phyloP scores from a whole-genome alignment of 2,888 invertebrate species.

The Drosophila yooni region DNA sequence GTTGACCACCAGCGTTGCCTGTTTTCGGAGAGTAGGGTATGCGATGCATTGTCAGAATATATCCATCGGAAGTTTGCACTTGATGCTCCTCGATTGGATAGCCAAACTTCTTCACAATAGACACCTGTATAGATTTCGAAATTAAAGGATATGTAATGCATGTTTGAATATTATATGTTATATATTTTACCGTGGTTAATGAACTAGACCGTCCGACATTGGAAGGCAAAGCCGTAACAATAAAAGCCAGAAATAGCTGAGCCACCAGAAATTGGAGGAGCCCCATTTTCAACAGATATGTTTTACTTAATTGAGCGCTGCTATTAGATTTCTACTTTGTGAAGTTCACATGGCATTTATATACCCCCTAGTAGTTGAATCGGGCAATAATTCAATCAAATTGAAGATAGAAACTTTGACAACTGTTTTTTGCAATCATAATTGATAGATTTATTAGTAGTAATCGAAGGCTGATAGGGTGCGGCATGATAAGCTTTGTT shows the following conservation, averaged over 20 bases:
- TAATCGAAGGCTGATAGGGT: conserved; percentile 4
- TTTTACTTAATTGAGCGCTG: conserved; percentile 11
- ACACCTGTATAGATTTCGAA: conserved; percentile 25
- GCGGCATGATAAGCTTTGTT: conserved; percentile 36
- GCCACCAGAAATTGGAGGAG: conserved; percentile 33
- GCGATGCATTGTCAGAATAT: conserved; percentile 78
- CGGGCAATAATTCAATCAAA: conserved; percentile 27
- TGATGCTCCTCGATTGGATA: conserved; percentile 86
- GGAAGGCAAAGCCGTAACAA: conserved; percentile 51
- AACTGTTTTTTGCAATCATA: conserved; percentile 30
- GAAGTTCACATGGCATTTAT: conserved; percentile 23
- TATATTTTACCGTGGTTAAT: conserved; percentile 67
- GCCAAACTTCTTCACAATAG: conserved; percentile 56
- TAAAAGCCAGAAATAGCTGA: conserved; percentile 36
- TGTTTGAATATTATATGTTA: not conserved
- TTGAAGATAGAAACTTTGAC: conserved; percentile 23
- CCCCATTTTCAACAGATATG: conserved; percentile 45
- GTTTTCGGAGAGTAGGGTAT: conserved; percentile 74
- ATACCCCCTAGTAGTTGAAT: conserved; percentile 39
- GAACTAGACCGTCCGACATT: conserved; percentile 54
- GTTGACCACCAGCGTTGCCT: conserved; percentile 31
- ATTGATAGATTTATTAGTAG: conserved; percentile 22
- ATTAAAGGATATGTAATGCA: not conserved
- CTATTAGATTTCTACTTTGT: conserved; percentile 6
- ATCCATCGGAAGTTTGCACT: conserved; percentile 85